Conservation (phyloP, 2,888 invertebrate species). For the Lasioglossum morio region DNA sequence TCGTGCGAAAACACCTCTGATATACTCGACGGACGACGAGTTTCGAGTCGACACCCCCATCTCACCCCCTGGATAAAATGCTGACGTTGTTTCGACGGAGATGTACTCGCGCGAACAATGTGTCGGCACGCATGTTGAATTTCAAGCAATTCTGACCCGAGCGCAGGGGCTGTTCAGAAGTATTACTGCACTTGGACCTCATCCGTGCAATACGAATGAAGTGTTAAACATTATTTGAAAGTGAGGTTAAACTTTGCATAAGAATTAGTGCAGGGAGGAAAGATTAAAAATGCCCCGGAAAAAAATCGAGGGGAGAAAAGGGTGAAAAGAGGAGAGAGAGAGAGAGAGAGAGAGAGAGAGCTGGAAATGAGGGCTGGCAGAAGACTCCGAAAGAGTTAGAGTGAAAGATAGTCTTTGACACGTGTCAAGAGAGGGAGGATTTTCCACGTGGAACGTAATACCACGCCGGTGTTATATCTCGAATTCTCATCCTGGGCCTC, state of each 20-base stretch:
- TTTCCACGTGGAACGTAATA: constrained; percentile 67
- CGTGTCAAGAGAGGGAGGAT: constrained; percentile 22
- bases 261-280: not conserved
- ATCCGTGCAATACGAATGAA: not conserved
- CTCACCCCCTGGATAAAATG: constrained; percentile 44
- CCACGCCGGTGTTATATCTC: constrained; percentile 67
- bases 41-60: constrained; percentile 28
- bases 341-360: constrained; percentile 13
- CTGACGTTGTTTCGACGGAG: constrained; percentile 61
- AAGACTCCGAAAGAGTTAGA: constrained; percentile 11
- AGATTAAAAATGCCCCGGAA: not conserved
- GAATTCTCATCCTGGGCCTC: constrained; percentile 51
- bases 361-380: not conserved
- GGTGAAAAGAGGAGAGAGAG: constrained; percentile 5
- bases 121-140: constrained; percentile 28
- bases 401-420: constrained; percentile 34
- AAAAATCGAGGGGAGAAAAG: not conserved
- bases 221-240: too few species aligned
- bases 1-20: constrained; percentile 51
- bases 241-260: not conserved
- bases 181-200: not conserved
- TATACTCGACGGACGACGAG: constrained; percentile 43
- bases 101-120: constrained; percentile 20
- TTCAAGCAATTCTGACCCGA: not conserved
- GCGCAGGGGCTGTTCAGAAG: not conserved